These are phyloP conservation scores for Brachypalpus laphriformis DNA, from an alignment of 2,888 invertebrate species.

Conservation along the genomic window DNA sequence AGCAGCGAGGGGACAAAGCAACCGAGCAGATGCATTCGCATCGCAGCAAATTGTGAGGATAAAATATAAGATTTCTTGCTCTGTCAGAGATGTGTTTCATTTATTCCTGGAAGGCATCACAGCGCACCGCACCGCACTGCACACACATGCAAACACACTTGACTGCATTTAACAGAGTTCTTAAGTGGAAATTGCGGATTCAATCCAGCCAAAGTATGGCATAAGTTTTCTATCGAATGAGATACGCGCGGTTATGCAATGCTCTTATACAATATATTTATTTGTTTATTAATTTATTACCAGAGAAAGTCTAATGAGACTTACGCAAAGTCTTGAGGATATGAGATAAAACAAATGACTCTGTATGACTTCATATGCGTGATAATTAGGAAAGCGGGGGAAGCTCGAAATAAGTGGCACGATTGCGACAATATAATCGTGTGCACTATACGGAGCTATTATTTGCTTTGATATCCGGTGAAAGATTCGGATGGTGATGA, in stretches of 20 bases:
- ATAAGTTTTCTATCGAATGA: conserved; percentile 22
- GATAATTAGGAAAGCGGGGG: neutral
- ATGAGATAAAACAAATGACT: neutral
- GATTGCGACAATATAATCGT: neutral
- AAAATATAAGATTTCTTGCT: conserved; percentile 68
- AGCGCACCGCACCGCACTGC: neutral
- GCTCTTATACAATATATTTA: conserved; percentile 18
- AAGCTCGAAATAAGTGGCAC: neutral
- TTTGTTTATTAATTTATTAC: conserved; percentile 31
- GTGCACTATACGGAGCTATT: neutral
- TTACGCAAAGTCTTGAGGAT: neutral
- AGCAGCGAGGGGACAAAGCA: conserved; percentile 31
- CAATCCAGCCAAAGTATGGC: conserved; percentile 14
- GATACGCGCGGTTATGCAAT: conserved; percentile 49
- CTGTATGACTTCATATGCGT: neutral
- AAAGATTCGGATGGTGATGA: neutral
- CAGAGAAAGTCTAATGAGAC: neutral
- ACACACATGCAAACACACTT: conserved; percentile 12
- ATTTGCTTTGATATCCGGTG: neutral
- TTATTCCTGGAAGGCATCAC: conserved; percentile 48
- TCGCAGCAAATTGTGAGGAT: conserved; percentile 64
- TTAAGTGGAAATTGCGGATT: conserved; percentile 11
- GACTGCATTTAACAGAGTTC: conserved; percentile 25
- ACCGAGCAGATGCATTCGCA: conserved; percentile 69
- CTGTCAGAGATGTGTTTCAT: conserved; percentile 65